phyloP scores from a whole-genome alignment of 2,888 invertebrate species.

The Sisyra nigra region DNA sequence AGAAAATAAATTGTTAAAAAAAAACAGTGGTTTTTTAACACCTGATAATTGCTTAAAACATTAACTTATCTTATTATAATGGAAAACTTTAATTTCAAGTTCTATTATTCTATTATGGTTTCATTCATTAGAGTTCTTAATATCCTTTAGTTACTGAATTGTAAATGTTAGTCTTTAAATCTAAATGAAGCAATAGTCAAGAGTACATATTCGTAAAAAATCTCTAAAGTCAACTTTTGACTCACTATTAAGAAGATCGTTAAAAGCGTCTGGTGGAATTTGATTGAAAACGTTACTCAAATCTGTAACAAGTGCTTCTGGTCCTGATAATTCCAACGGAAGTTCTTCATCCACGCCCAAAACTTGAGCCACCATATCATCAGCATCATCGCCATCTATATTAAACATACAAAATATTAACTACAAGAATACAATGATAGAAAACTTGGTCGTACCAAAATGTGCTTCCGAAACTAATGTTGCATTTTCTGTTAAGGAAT shows the following conservation, averaged over 20 bases:
- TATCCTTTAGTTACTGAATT: too few relatives aligned
- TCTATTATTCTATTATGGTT: too few relatives aligned
- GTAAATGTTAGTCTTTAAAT: too few relatives aligned
- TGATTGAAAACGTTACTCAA: conserved; percentile 64
- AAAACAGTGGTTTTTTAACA: too few relatives aligned
- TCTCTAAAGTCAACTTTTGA: conserved; percentile 1
- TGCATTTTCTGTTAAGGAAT: conserved; percentile 36
- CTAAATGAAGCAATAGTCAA: neutral
- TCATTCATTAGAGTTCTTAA: too few relatives aligned
- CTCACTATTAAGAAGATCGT: conserved; percentile 61
- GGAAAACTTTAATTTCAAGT: too few relatives aligned
- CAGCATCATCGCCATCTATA: conserved; percentile 26
- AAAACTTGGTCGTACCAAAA: conserved; percentile 18
- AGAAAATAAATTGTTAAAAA: too few relatives aligned
- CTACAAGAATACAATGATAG: too few relatives aligned
- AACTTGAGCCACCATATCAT: conserved; percentile 40
- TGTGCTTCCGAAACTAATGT: conserved; percentile 35
- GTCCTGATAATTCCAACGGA: conserved; percentile 27
- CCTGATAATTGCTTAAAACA: too few relatives aligned
- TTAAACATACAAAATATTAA: too few relatives aligned
- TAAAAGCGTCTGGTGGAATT: conserved; percentile 67
- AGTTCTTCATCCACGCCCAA: conserved; percentile 37
- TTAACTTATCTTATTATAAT: too few relatives aligned
- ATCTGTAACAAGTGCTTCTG: conserved; percentile 46
- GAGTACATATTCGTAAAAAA: neutral